These are phyloP conservation scores for Temnothorax nylanderi DNA, from an alignment of 1,140 invertebrate species.

Conservation along the genomic window DNA sequence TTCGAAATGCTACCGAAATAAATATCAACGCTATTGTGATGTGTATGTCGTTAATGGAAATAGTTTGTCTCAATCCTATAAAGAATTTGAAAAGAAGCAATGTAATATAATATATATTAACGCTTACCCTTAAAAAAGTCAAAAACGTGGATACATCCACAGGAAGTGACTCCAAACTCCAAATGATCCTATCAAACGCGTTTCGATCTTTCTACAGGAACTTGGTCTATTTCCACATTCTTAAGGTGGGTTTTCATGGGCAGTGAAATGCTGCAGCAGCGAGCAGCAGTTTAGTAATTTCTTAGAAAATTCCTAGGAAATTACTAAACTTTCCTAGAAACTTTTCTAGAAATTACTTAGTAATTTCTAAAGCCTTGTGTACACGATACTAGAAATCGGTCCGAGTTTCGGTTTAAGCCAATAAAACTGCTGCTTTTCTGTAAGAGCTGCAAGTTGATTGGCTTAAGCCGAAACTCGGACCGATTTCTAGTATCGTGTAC, in stretches of 20 bases:
- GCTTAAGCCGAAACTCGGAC: too few species aligned
- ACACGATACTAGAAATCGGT: too few species aligned
- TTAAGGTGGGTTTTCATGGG: background rate
- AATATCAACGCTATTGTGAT: background rate
- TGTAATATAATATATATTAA: background rate
- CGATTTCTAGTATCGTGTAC: too few species aligned
- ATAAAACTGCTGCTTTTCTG: too few species aligned
- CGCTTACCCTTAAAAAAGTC: conserved; percentile 1
- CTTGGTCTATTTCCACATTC: background rate
- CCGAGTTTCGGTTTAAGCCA: too few species aligned
- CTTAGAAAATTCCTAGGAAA: too few species aligned
- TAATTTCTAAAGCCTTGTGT: too few species aligned
- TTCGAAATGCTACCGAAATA: background rate
- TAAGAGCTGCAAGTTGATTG: too few species aligned
- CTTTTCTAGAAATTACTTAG: too few species aligned
- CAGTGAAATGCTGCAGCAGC: too few species aligned
- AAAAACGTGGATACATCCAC: background rate
- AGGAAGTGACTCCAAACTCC: background rate
- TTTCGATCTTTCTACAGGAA: background rate
- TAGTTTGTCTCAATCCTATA: background rate
- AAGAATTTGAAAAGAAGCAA: background rate
- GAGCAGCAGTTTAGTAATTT: too few species aligned
- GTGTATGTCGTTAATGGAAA: background rate
- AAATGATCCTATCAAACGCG: background rate
- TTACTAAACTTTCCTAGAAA: too few species aligned